Evolutionary conservation across 2,888 invertebrate species (phyloP), one percentile per base, ranked within the genome.

Genomic region (Melieria crassipennis): DNA sequence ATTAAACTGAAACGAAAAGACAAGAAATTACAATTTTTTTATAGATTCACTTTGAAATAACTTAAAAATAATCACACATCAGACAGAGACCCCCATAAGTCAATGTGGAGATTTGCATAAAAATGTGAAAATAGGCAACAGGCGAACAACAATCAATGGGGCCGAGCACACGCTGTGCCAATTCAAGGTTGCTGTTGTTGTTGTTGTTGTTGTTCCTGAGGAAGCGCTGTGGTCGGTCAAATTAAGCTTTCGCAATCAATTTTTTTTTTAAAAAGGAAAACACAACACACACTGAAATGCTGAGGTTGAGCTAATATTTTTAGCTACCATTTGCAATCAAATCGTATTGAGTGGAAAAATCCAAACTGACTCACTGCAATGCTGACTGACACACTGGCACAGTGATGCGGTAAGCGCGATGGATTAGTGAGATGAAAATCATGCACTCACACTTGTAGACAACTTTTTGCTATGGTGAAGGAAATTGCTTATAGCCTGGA

Each of bases 1-100:
- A 90, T 99, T 99, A 89, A 99, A 99, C 99, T 99, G 93, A 75
- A 95, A 94, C 79, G 30, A 30, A 3, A 30, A 75, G 61, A 45
- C 52, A 68, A 73, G 55, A 42, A 66, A 55, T 69, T 52, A 30
- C 30, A 30, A 30, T 65, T 16, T 47, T 71, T 66, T 55, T 72
- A 74, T 55, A 3, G 3, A 55, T 55, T 55, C 55, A 10, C 30
- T 30, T 30, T 30, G 30, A 30, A 30, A 30, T 30, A 30, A 30
- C 30, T 30, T 30, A 30, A 30, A 30, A 30, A 30, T 30, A 30
- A 30, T 30, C 30, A 30, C 30, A 30, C 30, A 30, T 30, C 30
- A 30, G 30, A 30, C 2, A 30, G 30, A 30, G 30, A 30, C 1
- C 3, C 3, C 30, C 30, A 30, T 30, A 30, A 30, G 30, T 30